Conservation (phyloP, 2,113 vertebrate genomes). For the Ictalurus punctatus region DNA sequence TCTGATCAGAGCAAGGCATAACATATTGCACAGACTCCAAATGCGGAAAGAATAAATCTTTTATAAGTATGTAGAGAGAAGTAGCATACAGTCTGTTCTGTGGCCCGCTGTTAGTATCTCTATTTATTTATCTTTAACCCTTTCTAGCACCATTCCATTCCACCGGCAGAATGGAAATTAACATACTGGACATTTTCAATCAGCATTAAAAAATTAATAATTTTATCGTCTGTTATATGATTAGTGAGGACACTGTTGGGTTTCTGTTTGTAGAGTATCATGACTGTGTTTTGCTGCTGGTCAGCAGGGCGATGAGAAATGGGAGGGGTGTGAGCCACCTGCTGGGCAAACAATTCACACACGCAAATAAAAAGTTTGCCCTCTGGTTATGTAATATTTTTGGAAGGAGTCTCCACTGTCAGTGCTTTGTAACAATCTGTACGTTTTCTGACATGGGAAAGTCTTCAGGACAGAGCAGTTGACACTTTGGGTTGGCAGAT, state of each 20-base stretch:
- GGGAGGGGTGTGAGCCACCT: too few relatives aligned
- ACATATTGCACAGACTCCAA: background rate
- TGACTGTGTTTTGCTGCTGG: too few relatives aligned
- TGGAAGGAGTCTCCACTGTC: background rate
- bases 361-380: too few relatives aligned
- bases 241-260: too few relatives aligned
- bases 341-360: too few relatives aligned
- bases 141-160: too few relatives aligned
- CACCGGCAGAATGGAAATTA: too few relatives aligned
- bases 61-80: slow-evolving; percentile 27
- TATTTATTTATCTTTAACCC: slow-evolving; percentile 8
- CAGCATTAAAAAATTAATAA: too few relatives aligned
- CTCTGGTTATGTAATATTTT: background rate
- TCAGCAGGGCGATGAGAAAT: too few relatives aligned
- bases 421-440: background rate
- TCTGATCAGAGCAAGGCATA: slow-evolving; percentile 28
- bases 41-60: slow-evolving; percentile 37
- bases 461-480: background rate
- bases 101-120: slow-evolving; percentile 18
- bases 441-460: background rate
- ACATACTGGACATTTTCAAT: too few relatives aligned
- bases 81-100: slow-evolving; percentile 16
- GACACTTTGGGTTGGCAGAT: background rate
- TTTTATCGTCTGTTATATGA: too few relatives aligned
- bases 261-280: too few relatives aligned